Conservation (phyloP, 2,797 vertebrate species). For the Liasis olivaceus region DNA sequence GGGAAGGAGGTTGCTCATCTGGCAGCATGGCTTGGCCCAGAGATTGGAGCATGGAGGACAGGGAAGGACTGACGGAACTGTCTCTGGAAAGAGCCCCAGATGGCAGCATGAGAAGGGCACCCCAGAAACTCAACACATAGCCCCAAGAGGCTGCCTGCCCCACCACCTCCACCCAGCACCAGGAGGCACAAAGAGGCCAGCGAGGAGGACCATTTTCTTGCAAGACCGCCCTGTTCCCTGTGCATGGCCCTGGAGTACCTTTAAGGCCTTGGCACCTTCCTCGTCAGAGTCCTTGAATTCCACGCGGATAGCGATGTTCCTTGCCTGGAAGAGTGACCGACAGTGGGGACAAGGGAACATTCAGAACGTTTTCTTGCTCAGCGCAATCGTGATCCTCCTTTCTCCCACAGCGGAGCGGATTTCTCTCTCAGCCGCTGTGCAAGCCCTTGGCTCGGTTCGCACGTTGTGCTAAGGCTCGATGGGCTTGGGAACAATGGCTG, state of each 20-base stretch:
- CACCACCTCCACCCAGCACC: not conserved
- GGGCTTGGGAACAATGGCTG: too few species aligned
- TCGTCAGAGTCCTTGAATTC: constrained; percentile 95
- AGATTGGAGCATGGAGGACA: not conserved
- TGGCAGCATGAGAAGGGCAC: not conserved
- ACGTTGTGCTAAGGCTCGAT: too few species aligned
- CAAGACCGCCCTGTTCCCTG: not conserved
- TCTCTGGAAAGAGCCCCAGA: not conserved
- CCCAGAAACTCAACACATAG: not conserved
- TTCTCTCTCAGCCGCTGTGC: too few species aligned
- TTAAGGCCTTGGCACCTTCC: constrained; percentile 78
- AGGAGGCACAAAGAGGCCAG: not conserved
- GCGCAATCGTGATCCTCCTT: not conserved
- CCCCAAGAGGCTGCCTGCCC: too few species aligned
- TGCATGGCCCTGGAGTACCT: constrained; percentile 72
- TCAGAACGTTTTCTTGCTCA: not conserved
- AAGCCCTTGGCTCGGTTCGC: too few species aligned
- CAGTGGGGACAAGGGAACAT: not conserved
- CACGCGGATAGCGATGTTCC: constrained; percentile 91
- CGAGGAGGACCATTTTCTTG: not conserved
- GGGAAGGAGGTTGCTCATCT: not conserved
- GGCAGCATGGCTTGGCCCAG: not conserved
- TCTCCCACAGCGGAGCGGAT: not conserved
- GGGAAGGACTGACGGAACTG: not conserved
- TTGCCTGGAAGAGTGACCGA: constrained; percentile 76